Conservation (phyloP, 2,888 invertebrate species). For the Papilio demoleus region DNA sequence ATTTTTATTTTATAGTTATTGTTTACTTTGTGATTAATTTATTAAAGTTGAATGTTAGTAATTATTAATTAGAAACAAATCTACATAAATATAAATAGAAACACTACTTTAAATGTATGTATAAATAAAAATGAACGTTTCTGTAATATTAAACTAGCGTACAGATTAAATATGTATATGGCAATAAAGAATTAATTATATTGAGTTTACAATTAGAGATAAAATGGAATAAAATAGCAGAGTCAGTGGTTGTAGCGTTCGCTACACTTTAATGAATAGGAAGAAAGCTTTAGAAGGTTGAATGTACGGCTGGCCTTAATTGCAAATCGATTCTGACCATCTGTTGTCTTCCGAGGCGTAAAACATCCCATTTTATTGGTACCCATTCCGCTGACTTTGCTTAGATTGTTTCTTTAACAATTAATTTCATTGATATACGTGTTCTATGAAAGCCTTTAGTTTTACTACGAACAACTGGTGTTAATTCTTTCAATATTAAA, state of each 20-base stretch:
- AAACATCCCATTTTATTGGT: conserved; percentile 42
- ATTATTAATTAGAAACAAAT: not conserved
- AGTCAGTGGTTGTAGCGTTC: conserved; percentile 29
- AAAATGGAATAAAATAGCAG: conserved; percentile 19
- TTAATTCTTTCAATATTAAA: not conserved
- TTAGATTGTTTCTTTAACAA: conserved; percentile 18
- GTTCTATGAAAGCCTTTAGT: not conserved
- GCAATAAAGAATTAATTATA: conserved; percentile 35
- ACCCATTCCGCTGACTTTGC: conserved; percentile 18
- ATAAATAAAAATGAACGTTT: not conserved
- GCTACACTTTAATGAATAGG: conserved; percentile 44
- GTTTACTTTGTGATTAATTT: conserved; percentile 5
- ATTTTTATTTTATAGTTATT: conserved; percentile 5
- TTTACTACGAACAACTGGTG: not conserved
- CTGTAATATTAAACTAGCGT: not conserved
- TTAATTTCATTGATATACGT: conserved; percentile 5
- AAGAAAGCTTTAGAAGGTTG: conserved; percentile 43
- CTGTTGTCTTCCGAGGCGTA: conserved; percentile 52
- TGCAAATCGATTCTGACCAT: conserved; percentile 64
- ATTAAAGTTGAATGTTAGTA: not conserved
- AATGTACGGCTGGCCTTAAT: conserved; percentile 54
- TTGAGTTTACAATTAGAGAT: conserved; percentile 25
- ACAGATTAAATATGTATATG: conserved; percentile 22
- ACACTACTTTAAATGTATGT: not conserved
- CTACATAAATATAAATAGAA: not conserved